Base-by-base conservation (phyloP, 2,888 invertebrate genomes). In the Eilema griseolum region DNA sequence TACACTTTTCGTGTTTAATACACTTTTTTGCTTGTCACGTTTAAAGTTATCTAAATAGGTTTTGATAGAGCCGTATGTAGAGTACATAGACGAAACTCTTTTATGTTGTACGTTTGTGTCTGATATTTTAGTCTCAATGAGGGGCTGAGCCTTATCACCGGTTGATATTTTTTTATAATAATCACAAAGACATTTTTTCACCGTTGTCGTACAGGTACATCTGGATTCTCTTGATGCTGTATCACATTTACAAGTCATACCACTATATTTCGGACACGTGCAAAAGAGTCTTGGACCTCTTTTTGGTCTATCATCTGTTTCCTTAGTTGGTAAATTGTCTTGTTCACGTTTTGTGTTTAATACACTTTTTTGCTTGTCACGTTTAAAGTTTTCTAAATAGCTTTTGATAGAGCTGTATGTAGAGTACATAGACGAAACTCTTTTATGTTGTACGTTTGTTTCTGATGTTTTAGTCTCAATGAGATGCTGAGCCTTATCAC, bases 391-490 rank as follows among this genome's bases (percentile, higher is more conserved):
- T 14, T 62, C 37, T 24, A 62, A 8, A n/a, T 37, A 37, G 16
- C 3, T 62, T 62, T 37, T 14, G 12, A 62, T 62, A 16, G 61
- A 62, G 37, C 61, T 16, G 37, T 62, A 62, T 31, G 31, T 11
- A 1, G 28, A 31, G 23, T 33, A 7, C 12, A 46, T n/a, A 64
- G 63, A 46, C 2, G 63, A 24, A 28, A 46, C 46, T n/a, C 46
- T 46, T 20, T n/a, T 26, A 2, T 26, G 26, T 46, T 26, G 63
- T 5, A 46, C 20, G 5, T 41, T 62, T 2, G 24, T 63, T 28
- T 20, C 11, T 1, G 20, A 20, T 4, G 28, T 12, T 63, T n/a
- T 20, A n/a, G 10, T 20, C 16, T 23, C 52, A n/a, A n/a, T n/a
- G n/a, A n/a, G n/a, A n/a, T n/a, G n/a, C n/a, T n/a, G n/a, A n/a